A percentile compares a stretch with the other conserved stretches of the same genome.
These are phyloP conservation scores for Herminia tarsipennalis DNA, from an alignment of 2,888 invertebrate species.

Conservation along the genomic window DNA sequence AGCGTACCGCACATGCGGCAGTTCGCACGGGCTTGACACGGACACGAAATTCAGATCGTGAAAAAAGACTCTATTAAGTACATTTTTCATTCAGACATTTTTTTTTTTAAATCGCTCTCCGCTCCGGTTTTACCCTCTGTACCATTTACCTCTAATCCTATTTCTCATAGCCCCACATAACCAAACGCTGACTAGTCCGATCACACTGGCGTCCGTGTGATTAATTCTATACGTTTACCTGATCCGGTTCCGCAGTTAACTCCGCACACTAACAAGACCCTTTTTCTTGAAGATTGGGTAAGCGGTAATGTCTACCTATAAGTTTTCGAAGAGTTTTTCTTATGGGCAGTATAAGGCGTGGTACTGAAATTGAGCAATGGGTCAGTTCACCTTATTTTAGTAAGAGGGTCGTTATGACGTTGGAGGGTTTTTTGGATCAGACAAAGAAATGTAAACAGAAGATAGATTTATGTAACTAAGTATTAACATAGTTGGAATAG, in stretches of 20 bases:
- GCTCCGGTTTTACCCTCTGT: neutral
- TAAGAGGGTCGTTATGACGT: no score
- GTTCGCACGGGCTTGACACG: no score
- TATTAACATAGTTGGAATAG: no score
- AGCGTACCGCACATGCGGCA: no score
- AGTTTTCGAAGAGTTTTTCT: constrained; percentile 4
- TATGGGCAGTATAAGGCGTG: neutral
- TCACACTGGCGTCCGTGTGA: constrained; percentile 73
- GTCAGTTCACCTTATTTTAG: neutral
- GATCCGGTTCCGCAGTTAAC: constrained; percentile 72
- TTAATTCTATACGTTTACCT: constrained; percentile 81
- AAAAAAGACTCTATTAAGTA: no score
- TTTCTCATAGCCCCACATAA: constrained; percentile 44
- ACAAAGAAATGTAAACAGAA: no score
- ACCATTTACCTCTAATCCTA: constrained; percentile 14
- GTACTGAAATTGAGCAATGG: neutral
- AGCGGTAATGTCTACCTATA: constrained; percentile 37
- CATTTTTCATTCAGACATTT: no score
- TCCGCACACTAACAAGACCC: constrained; percentile 58
- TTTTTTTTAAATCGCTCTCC: neutral
- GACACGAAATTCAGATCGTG: no score
- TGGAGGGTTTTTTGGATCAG: no score
- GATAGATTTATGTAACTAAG: no score
- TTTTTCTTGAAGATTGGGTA: constrained; percentile 54
- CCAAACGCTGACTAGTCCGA: constrained; percentile 73